Base-by-base conservation (phyloP, 1,140 invertebrate genomes). In the Penaeus japonicus region DNA sequence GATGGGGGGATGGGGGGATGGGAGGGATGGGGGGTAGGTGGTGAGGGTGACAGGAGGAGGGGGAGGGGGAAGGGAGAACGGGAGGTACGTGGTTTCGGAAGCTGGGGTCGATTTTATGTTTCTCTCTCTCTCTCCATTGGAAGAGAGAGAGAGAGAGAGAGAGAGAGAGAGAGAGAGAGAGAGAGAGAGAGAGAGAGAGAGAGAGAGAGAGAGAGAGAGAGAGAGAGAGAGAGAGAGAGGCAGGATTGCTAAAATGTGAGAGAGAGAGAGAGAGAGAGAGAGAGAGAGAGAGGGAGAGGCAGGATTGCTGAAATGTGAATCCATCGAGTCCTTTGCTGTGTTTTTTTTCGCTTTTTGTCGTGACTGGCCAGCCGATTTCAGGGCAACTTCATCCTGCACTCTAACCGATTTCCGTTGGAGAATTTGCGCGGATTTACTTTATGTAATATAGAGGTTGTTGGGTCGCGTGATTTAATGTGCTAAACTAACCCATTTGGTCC, bases 401-500 rank as follows among this genome's bases (percentile, higher is more conserved):
- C 35, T 7, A 54, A 5, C n/a, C 35, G 24, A 18, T 39, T 54
- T n/a, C 30, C n/a, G 39, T 22, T 55, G 78, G 18, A 54, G 78
- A 30, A 15, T 80, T 5, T 39, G 27, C 62, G 62, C 27, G 4
- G 39, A 47, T 47, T 65, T 65, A 57, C 32, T 24, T 70, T 57
- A n/a, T 70, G 82, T 84, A 65, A 70, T 84, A 84, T 84, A 62
- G 30, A 59, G 30, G 35, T 59, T 79, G 77, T 79, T 70, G 59
- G 78, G 85, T 87, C 85, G 81, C 85, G 85, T 87, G 85, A 87
- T 87, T 87, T 87, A 80, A 87, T 87, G 78, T 54, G 85, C 85
- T 87, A 87, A 87, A 87, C 77, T 87, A 87, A 87, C 85, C 85
- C 85, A 87, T 87, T 87, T 87, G 85, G 85, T 80, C 77, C 85